A percentile compares a stretch with the other conserved stretches of the same genome.
Evolutionary conservation across 2,113 vertebrate species (phyloP).

Genomic region (Delphinapterus leucas): DNA sequence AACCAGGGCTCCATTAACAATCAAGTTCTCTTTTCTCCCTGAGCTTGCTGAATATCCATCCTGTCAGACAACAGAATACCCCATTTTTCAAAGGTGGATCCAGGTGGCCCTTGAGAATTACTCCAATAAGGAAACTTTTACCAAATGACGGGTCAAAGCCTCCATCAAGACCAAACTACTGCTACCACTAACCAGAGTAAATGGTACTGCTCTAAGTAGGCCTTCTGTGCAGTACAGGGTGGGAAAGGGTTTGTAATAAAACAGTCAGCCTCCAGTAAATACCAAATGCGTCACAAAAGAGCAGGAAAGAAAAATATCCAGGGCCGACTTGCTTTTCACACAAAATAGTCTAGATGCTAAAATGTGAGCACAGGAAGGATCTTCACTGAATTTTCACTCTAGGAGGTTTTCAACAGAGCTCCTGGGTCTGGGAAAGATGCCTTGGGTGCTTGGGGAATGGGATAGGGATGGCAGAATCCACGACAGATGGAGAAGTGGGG

Average conservation of each 20-base stretch:
- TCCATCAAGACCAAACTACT: constrained; percentile 33
- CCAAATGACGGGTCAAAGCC: constrained; percentile 2
- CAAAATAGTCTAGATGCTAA: not conserved
- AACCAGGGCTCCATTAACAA: not conserved
- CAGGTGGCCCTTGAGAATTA: constrained; percentile 14
- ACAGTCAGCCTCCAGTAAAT: not conserved
- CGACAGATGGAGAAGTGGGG: not conserved
- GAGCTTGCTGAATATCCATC: not conserved
- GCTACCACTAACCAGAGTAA: not conserved
- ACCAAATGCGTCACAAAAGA: constrained; percentile 1
- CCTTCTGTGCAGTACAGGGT: not conserved
- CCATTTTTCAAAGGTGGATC: not conserved
- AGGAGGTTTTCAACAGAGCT: not conserved
- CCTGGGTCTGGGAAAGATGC: not conserved
- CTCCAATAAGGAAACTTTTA: constrained; percentile 26
- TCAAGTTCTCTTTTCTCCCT: constrained; percentile 8
- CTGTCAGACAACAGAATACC: not conserved
- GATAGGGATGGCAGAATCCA: not conserved
- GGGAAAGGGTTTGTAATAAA: not conserved
- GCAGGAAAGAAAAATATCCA: constrained; percentile 16
- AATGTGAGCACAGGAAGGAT: not conserved
- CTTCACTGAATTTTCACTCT: not conserved
- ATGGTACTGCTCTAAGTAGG: not conserved
- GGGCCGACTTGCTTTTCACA: not conserved
- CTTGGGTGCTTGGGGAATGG: not conserved